Evolutionary conservation across 2,113 vertebrate species (phyloP), one percentile per base, ranked within the genome.

Genomic region (Calidris pugnax): DNA sequence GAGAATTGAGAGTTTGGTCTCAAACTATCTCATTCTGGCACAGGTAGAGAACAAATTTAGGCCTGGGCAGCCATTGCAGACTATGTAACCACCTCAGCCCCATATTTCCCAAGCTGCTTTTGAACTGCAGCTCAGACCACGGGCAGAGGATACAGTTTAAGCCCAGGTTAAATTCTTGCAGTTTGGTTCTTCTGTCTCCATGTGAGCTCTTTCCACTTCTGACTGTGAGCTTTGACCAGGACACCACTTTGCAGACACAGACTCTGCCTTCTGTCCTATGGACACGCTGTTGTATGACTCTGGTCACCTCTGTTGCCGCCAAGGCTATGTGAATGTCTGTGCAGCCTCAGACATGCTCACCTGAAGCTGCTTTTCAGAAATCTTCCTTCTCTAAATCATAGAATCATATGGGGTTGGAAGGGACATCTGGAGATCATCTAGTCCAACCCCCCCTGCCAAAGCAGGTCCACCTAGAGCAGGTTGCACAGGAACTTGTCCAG

Each of bases 341-440:
- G 75, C 75, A 77, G 47, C 47, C 53, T 62, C 76, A 37, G 73
- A 33, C 33, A 12, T 9, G 37, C 68, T 68, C 83, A 16, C 81
- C 67, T 39, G 21, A 94, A 91, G 74, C 8, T 88, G 60, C 85
- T 92, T 69, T 89, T 87, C 74, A 57, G 77, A 86, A 87, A n/a
- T 21, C 62, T 68, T 48, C 67, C 60, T 68, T 35, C 24, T 57
- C 16, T 41, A 28, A 62, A 64, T 66, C 24, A 89, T 47, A 47
- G 47, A 47, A 47, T 47, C 47, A 47, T 47, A 47, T 22, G 20
- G 20, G 20, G 47, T 47, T 47, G 47, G 20, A 11, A 47, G 47
- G 47, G 10, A 47, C 20, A 4, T 47, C 47, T 47, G 47, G 47
- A 47, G 47, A 47, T 47, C 20, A 22, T 47, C 45, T 47, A 10